Evolutionary conservation across 1,140 invertebrate genomes (phyloP).

Genomic region (Rhynchophorus ferrugineus): DNA sequence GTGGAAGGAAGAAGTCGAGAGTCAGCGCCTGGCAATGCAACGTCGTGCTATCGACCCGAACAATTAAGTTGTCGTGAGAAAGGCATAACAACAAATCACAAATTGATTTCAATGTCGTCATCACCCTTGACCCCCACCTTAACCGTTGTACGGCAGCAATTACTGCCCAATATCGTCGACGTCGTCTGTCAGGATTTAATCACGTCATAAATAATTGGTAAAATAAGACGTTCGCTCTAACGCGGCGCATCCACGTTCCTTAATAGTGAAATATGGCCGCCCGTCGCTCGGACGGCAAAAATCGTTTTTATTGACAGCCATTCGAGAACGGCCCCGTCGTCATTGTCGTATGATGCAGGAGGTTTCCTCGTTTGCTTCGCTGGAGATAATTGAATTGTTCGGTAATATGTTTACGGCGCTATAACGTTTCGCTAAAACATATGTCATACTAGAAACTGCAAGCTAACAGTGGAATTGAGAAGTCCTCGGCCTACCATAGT

Average conservation of each 20-base stretch:
- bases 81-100: constrained; percentile 1
- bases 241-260: background rate
- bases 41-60: background rate
- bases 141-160: background rate
- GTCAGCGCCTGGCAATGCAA: too few relatives aligned
- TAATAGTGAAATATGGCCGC: background rate
- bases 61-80: constrained; percentile 2
- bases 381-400: too few relatives aligned
- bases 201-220: constrained; percentile 1
- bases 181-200: constrained; percentile 2
- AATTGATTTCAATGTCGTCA: constrained; percentile 3
- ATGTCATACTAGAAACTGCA: too few relatives aligned
- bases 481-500: too few relatives aligned
- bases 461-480: too few relatives aligned
- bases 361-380: too few relatives aligned
- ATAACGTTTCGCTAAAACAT: too few relatives aligned
- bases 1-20: too few relatives aligned
- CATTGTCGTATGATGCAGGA: too few relatives aligned
- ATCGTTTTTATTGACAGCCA: background rate
- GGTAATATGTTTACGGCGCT: too few relatives aligned
- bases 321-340: too few relatives aligned
- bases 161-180: background rate
- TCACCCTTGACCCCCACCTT: constrained; percentile 2
- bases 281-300: background rate
- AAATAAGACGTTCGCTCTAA: constrained; percentile 2